These are phyloP conservation scores for Polyploca ridens DNA, from an alignment of 2,888 invertebrate genomes.

Conservation along the genomic window DNA sequence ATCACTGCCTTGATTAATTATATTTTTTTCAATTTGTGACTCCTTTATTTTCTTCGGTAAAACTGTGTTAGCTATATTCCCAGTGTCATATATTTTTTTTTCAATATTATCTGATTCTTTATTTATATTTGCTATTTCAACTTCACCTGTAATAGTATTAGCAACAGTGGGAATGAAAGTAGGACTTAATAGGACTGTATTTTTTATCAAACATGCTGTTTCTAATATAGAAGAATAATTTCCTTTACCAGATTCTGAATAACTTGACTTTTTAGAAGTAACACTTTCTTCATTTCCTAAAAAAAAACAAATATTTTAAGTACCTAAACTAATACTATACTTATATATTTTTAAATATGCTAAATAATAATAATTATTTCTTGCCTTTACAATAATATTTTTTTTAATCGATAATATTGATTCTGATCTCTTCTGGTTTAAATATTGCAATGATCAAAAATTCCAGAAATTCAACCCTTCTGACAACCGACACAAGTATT, in stretches of 20 bases:
- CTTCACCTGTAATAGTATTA: slow-evolving; percentile 46
- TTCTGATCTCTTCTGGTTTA: too few species aligned
- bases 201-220: slow-evolving; percentile 73
- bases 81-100: slow-evolving; percentile 15
- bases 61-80: not conserved
- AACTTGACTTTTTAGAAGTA: not conserved
- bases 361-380: too few species aligned
- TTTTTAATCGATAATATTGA: too few species aligned
- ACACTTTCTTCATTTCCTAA: not conserved
- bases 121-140: slow-evolving; percentile 36
- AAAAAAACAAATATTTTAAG: not conserved
- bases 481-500: too few species aligned
- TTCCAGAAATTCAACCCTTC: too few species aligned
- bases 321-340: too few species aligned
- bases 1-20: not conserved
- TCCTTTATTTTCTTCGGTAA: not conserved
- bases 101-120: slow-evolving; percentile 17
- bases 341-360: too few species aligned
- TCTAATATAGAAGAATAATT: slow-evolving; percentile 63
- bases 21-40: not conserved
- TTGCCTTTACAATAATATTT: too few species aligned
- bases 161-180: slow-evolving; percentile 55
- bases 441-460: too few species aligned
- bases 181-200: slow-evolving; percentile 72
- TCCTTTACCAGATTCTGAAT: slow-evolving; percentile 21